Evolutionary conservation across 2,888 invertebrate genomes (phyloP), one percentile per base, ranked within the genome.

Genomic region (Protonemura montana): DNA sequence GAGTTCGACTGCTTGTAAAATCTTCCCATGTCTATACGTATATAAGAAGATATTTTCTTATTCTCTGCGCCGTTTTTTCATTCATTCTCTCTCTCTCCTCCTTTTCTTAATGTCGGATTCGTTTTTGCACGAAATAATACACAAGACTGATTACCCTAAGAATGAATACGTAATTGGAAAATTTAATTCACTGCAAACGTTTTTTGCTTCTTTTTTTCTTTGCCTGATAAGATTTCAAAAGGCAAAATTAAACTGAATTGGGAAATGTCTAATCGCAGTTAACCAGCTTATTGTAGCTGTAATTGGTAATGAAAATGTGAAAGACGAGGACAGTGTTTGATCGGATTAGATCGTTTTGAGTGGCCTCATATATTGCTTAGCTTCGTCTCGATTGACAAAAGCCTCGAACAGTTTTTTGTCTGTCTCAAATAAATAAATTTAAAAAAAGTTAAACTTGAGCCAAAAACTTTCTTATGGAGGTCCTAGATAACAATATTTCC

Each of bases 111-210:
- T 59, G 59, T 59, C 59, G 21, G 59, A 7, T 59, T 59, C 59
- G 59, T 13, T 59, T 59, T 21, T 59, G 7, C 35, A 1, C 59
- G 59, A 59, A 59, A 59, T 59, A 59, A 59, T 59, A 59, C 21
- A 59, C 59, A 59, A 59, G 59, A 59, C 59, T 59, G 59, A 59
- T 59, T 21, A 59, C 6, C 59, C 59, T 59, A 59, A 59, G 59
- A 59, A 59, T 59, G 59, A 59, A 59, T 59, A 59, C 59, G 59
- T 59, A 59, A 59, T 59, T 59, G 59, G 13, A 59, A 59, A 59
- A 59, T 59, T 59, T 59, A 59, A 59, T 59, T 59, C 13, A 21
- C 59, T 7, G 13, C 16, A 13, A 59, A 59, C 59, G 59, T 59
- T 59, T 59, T 13, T 21, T 10, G 59, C 5, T 3, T 16, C 21